Evolutionary conservation across 2,113 vertebrate genomes (phyloP).

Genomic region (Apaloderma vittatum): DNA sequence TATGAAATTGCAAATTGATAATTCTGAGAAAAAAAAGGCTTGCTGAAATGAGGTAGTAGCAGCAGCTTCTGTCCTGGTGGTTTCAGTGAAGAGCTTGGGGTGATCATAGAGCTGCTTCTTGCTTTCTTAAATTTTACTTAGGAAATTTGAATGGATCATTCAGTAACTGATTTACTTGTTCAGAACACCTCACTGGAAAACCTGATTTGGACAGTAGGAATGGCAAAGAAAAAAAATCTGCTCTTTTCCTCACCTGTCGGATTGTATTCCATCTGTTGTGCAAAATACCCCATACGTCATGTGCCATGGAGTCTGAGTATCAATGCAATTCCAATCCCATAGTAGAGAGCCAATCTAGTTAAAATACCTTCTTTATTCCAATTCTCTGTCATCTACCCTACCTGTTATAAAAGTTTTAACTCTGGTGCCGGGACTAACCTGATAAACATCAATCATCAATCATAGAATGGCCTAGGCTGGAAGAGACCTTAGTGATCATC

Average conservation of each 20-base stretch:
- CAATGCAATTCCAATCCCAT: neutral
- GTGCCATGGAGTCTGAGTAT: neutral
- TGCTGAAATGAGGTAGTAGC: neutral
- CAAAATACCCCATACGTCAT: neutral
- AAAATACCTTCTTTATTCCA: neutral
- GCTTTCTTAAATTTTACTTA: neutral
- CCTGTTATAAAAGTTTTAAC: neutral
- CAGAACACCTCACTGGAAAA: neutral
- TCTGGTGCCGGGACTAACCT: neutral
- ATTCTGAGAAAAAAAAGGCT: neutral
- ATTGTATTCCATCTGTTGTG: neutral
- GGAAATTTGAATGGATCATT: neutral
- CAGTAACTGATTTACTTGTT: neutral
- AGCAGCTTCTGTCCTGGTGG: neutral
- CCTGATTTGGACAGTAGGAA: neutral
- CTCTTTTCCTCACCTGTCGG: neutral
- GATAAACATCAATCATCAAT: too few relatives aligned
- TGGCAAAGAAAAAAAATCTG: neutral
- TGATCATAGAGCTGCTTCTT: neutral
- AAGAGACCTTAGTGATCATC: too few relatives aligned
- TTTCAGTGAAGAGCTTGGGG: neutral
- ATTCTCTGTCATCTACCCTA: neutral
- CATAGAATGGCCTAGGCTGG: too few relatives aligned
- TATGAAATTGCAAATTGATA: neutral
- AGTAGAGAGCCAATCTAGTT: neutral